These are phyloP conservation scores for Ditylenchus weischeri DNA, from an alignment of 2,888 invertebrate species.

Conservation along the genomic window DNA sequence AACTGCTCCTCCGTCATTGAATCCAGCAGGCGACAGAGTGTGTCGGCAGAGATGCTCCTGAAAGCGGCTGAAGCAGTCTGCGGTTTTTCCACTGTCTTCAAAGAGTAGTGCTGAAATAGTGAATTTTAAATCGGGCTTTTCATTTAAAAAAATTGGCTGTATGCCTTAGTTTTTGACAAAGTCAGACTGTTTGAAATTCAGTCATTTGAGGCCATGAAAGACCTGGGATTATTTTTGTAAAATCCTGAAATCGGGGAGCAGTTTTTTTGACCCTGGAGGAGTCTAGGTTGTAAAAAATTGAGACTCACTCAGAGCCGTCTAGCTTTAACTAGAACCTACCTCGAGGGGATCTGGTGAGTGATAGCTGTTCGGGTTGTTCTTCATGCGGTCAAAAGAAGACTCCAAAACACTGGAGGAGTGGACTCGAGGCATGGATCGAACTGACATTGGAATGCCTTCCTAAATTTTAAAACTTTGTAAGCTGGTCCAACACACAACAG, in stretches of 20 bases:
- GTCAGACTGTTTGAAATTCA: too few relatives aligned
- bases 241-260: too few relatives aligned
- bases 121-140: too few relatives aligned
- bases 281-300: too few relatives aligned
- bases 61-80: constrained; percentile 17
- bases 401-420: constrained; percentile 22
- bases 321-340: not conserved
- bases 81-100: constrained; percentile 23
- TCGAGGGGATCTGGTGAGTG: constrained; percentile 13
- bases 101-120: constrained; percentile 27
- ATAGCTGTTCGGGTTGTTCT: not conserved
- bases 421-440: constrained; percentile 19
- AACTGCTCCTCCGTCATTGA: constrained; percentile 34
- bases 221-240: too few relatives aligned
- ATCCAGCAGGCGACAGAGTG: constrained; percentile 25
- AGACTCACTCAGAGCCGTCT: too few relatives aligned
- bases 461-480: not conserved
- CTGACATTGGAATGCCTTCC: constrained; percentile 16
- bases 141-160: too few relatives aligned
- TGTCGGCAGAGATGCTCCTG: constrained; percentile 11
- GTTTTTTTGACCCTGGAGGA: too few relatives aligned
- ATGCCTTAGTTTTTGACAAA: too few relatives aligned
- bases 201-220: too few relatives aligned
- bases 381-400: constrained; percentile 13
- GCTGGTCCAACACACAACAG: not conserved